A percentile compares a stretch with the other conserved stretches of the same genome.
Conservation (phyloP, 2,888 invertebrate species). For the Napeogenes sylphis region DNA sequence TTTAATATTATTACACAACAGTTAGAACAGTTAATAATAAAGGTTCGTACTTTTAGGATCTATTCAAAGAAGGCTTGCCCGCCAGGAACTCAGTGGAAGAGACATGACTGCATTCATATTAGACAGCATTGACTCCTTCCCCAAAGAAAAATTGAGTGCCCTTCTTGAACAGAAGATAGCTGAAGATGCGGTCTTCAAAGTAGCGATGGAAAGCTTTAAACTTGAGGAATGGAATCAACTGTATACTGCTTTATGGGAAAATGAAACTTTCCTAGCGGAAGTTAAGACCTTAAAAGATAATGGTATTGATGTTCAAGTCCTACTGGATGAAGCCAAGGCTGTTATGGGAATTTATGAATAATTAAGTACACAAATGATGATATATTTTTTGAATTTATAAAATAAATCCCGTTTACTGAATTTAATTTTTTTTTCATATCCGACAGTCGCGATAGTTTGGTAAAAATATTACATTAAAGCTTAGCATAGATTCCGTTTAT, state of each 20-base stretch:
- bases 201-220: conserved; percentile 52
- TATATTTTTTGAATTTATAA: not conserved
- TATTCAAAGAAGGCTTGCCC: conserved; percentile 19
- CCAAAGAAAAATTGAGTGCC: conserved; percentile 44
- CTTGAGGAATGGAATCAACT: conserved; percentile 53
- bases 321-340: conserved; percentile 30
- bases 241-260: conserved; percentile 50
- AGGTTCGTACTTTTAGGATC: conserved; percentile 8
- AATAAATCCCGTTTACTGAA: not conserved
- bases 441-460: too few relatives aligned
- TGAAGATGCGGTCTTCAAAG: conserved; percentile 52
- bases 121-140: conserved; percentile 33
- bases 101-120: conserved; percentile 31
- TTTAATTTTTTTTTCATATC: not conserved
- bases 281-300: conserved; percentile 44
- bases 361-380: not conserved
- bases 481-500: too few relatives aligned
- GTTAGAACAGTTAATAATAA: too few relatives aligned
- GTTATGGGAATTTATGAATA: conserved; percentile 28
- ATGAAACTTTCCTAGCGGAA: conserved; percentile 49
- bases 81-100: conserved; percentile 29
- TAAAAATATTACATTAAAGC: too few relatives aligned
- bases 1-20: too few relatives aligned
- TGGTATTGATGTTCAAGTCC: conserved; percentile 41
- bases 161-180: conserved; percentile 56